These are phyloP conservation scores for Malacosoma neustria DNA, from an alignment of 2,888 invertebrate genomes.

Conservation along the genomic window DNA sequence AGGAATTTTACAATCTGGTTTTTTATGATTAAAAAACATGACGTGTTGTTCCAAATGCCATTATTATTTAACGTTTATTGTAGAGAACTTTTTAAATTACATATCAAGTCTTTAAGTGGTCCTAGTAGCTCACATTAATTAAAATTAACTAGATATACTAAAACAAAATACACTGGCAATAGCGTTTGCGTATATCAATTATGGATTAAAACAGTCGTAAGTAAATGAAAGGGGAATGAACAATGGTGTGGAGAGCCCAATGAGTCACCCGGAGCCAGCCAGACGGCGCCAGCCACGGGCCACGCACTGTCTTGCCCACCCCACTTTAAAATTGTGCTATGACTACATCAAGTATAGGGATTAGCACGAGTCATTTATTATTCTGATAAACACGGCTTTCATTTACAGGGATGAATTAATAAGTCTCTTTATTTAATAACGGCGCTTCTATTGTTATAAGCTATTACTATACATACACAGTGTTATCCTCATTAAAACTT, in stretches of 20 bases:
- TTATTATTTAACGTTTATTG: no score
- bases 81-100: no score
- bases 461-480: no score
- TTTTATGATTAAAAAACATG: no score
- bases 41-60: no score
- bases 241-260: conserved; percentile 45
- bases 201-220: conserved; percentile 49
- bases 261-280: conserved; percentile 55
- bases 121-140: no score
- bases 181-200: conserved; percentile 31
- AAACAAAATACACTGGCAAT: neutral
- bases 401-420: conserved; percentile 8
- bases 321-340: conserved; percentile 25
- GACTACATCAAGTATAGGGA: conserved; percentile 4
- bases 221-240: conserved; percentile 50
- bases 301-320: conserved; percentile 47
- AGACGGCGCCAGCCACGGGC: conserved; percentile 53
- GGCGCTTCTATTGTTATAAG: no score
- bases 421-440: no score
- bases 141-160: conserved; percentile 11
- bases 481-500: no score
- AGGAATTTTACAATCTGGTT: no score
- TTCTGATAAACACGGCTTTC: conserved; percentile 13
- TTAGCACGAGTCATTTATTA: neutral
- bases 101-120: no score